Evolutionary conservation across 1,140 invertebrate species (phyloP), one percentile per base, ranked within the genome.

Genomic region (Araneus ventricosus): DNA sequence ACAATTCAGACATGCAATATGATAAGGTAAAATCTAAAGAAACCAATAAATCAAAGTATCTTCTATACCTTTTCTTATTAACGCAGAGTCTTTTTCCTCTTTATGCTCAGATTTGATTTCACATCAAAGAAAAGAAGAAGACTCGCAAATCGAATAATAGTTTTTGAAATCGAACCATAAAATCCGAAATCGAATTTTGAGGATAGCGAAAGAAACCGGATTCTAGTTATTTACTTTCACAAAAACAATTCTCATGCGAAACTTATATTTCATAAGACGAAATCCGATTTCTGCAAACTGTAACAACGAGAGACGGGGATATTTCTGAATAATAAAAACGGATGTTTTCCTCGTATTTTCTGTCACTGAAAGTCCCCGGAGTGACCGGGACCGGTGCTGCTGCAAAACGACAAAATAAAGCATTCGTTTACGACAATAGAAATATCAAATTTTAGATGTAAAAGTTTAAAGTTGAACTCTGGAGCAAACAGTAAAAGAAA

Each of bases 291-390:
- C 63, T 45, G 63, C 4, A 45, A 61, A 61, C 59, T 24, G 59
- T 22, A 61, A n/a, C 30, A 30, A n/a, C 10, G 27, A 22, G 27
- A 37, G 27, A 88, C 24, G 17, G 57, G n/a, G 61, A 75, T 61
- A 88, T 88, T 88, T 88, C 27, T 70, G 59, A 88, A 88, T 88
- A 88, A 88, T 70, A 88, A 88, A 88, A 88, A 39, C 63, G 67
- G 20, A 52, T 70, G 87, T 45, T 70, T 88, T 67, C 27, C 24
- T 61, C 27, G 7, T 27, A 27, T 2, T 70, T 88, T 88, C 34
- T 24, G 22, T 34, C 87, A n/a, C 24, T 37, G 37, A 75, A 41
- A 63, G 30, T 63, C 59, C 27, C 87, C 67, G 17, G 37, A 34
- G 61, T 70, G 59, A 67, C 10, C 63, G 39, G 39, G 39, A 30